Evolutionary conservation across 2,113 vertebrate genomes (phyloP).

Genomic region (Mustelus asterias): DNA sequence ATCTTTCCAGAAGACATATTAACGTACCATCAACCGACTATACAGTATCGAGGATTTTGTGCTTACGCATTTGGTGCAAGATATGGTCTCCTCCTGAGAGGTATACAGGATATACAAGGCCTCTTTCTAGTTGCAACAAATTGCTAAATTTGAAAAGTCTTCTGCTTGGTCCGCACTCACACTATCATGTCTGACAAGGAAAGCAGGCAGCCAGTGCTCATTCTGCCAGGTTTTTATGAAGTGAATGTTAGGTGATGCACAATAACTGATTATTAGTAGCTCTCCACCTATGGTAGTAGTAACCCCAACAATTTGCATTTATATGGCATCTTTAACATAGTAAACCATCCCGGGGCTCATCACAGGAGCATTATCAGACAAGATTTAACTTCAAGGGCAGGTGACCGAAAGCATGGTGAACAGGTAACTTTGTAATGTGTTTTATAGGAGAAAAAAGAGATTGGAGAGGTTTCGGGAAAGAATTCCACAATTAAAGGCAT

Average conservation of each 20-base stretch:
- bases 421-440: not conserved
- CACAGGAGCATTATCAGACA: not conserved
- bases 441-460: not conserved
- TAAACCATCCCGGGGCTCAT: not conserved
- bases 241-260: not conserved
- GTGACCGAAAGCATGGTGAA: not conserved
- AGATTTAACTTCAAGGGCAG: not conserved
- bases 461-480: not conserved
- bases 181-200: not conserved
- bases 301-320: not conserved
- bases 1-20: conserved; percentile 68
- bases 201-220: too few species aligned
- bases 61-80: conserved; percentile 63
- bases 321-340: not conserved
- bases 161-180: not conserved
- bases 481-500: not conserved
- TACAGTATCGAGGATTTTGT: conserved; percentile 82
- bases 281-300: not conserved
- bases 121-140: not conserved
- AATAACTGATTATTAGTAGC: not conserved
- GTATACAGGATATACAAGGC: conserved; percentile 49
- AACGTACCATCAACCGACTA: conserved; percentile 57
- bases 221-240: not conserved
- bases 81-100: conserved; percentile 75
- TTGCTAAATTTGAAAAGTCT: not conserved